phyloP scores from a whole-genome alignment of 2,888 invertebrate species.

The Erannis defoliaria region DNA sequence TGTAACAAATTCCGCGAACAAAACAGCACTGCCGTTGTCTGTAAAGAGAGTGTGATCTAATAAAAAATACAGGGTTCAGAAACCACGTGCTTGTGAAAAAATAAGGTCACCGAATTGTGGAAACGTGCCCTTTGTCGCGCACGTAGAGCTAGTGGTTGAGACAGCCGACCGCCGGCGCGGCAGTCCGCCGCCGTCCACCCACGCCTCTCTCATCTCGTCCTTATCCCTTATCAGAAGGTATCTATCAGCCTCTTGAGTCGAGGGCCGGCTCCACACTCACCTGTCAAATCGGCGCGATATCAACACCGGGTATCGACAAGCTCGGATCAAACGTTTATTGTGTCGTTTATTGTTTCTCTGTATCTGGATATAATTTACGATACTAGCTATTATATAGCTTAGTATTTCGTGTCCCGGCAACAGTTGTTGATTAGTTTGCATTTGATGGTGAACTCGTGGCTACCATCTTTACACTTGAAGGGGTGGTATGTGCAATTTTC shows the following conservation, averaged over 20 bases:
- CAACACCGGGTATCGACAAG: constrained; percentile 53
- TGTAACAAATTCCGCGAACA: constrained; percentile 48
- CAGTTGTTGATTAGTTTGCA: constrained; percentile 48
- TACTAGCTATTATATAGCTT: constrained; percentile 47
- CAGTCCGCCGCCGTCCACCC: constrained; percentile 59
- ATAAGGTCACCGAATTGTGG: constrained; percentile 58
- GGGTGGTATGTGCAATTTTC: constrained; percentile 36
- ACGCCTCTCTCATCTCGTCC: constrained; percentile 61
- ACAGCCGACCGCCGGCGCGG: constrained; percentile 56
- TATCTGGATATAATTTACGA: constrained; percentile 58
- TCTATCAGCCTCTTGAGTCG: constrained; percentile 67
- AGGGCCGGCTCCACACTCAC: constrained; percentile 49
- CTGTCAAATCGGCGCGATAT: constrained; percentile 57
- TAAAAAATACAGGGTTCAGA: constrained; percentile 46
- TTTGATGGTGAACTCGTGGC: constrained; percentile 46
- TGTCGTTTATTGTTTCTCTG: constrained; percentile 51
- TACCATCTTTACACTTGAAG: constrained; percentile 14
- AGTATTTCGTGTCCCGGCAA: constrained; percentile 40
- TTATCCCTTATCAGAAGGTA: constrained; percentile 70
- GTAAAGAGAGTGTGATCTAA: constrained; percentile 37
- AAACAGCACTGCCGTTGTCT: constrained; percentile 30
- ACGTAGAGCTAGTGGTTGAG: constrained; percentile 61
- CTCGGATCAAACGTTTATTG: constrained; percentile 60
- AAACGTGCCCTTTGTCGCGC: constrained; percentile 67
- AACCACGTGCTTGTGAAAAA: constrained; percentile 60